Base-by-base conservation (phyloP, 2,113 vertebrate genomes). In the Boleophthalmus pectinirostris region DNA sequence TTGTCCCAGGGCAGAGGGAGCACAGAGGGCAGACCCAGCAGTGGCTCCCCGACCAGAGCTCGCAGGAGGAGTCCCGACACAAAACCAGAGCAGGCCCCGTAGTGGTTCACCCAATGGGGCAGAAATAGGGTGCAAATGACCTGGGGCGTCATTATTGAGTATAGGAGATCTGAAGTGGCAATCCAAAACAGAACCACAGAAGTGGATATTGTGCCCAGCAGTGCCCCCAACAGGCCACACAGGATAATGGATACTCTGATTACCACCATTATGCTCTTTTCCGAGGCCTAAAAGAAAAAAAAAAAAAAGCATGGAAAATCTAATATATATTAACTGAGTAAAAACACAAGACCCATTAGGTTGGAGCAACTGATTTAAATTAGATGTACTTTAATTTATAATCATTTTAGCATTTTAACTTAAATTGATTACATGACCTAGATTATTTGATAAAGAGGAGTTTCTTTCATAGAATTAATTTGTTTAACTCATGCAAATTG, bases 91-190 rank as follows among this genome's bases (percentile, higher is more conserved):
- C 83, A 87, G 0, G 92, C 93, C 6, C 93, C 91, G 0, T 93
- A 93, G 5, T 75, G 46, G 58, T 95, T 94, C 0, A 75, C 76
- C 64, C 69, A 78, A 47, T 45, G 25, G 83, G 86, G n/a, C 3
- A 94, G 87, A 29, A 89, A 82, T 6, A 84, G 78, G 66, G 10
- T 81, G 0, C 93, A 94, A 18, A 87, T 91, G 58, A 95, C 85
- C 75, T 95, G 94, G 1, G 94, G 89, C 45, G 91, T 89, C 33
- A 94, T 82, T 43, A 94, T 69, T 0, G 89, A 77, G 0, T 94
- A 94, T 12, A 93, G 77, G 54, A 95, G 73, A 45, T 94, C 94
- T 5, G 88, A 85, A 0, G 93, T 90, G 66, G 94, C 46, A 65
- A 94, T 85, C 93, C 93, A 94, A 38, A 95, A 63, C 46, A 77